Base-by-base conservation (phyloP, 2,888 invertebrate species). In the Pristionchus mayeri region DNA sequence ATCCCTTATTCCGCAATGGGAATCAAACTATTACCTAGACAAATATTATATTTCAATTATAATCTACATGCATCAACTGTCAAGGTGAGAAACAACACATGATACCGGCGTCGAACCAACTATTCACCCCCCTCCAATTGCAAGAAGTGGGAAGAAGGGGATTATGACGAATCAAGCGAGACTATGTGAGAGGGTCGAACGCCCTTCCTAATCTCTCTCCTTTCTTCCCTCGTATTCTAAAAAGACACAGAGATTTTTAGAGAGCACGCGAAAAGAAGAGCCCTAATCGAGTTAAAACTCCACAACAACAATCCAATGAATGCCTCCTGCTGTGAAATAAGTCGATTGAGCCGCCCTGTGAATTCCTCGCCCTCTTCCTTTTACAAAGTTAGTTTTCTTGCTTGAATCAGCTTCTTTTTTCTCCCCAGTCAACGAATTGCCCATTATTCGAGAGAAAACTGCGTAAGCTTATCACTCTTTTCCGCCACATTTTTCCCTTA, bases 361-460 rank as follows among this genome's bases (percentile, higher is more conserved):
- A 63, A 37, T 71, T 71, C 40, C 37, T 4, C 54, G n/a, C 37
- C 67, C 34, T 63, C 11, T 67, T 37, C 67, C n/a, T 44, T 13
- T 6, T 13, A 44, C 44, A 44, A 44, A 44, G 44, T 44, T 44
- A 44, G 44, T 44, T 44, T 71, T 71, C 37, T 71, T 71, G 40
- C 71, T 71, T 71, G 71, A 71, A 71, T 71, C 71, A 71, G 67
- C 71, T 44, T 71, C 13, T 34, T 71, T 44, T 40, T 40, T 71
- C n/a, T 37, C 9, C n/a, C 40, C 40, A 40, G 40, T 71, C 40
- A 40, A 44, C 71, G 40, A 71, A 44, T 71, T 44, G 63, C 63
- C 63, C 63, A 63, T 63, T 34, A 63, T 34, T 63, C 63, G 7
- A 27, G 67, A 37, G 34, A 71, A 71, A 71, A 71, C 71, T 71